Conservation (phyloP, 2,113 vertebrate genomes). For the Saguinus imperator region DNA sequence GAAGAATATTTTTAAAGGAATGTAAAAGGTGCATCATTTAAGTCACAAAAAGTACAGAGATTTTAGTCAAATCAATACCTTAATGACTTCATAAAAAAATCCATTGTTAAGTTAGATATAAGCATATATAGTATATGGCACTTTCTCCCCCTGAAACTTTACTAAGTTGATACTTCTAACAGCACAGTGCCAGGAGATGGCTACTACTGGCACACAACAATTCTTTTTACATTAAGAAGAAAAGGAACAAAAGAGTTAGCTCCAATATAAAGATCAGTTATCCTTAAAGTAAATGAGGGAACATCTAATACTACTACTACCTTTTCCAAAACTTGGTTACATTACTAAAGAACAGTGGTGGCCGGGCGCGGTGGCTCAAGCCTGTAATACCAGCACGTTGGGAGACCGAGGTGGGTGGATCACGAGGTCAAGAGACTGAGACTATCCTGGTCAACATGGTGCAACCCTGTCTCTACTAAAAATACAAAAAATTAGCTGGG, state of each 20-base stretch:
- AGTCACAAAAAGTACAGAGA: neutral
- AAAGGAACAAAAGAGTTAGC: neutral
- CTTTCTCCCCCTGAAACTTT: neutral
- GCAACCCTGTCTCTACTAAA: no score
- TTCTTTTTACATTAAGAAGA: neutral
- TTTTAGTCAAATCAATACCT: neutral
- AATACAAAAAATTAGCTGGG: no score
- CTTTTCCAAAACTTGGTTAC: neutral
- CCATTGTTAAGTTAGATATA: neutral
- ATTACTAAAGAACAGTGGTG: neutral
- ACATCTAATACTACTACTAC: neutral
- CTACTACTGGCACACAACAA: neutral
- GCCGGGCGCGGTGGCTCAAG: no score
- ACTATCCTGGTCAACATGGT: no score
- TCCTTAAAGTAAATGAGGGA: slow-evolving; percentile 15
- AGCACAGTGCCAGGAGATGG: neutral
- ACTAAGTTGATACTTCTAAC: neutral
- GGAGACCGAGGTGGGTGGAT: no score
- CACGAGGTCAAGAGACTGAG: no score
- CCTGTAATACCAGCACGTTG: no score
- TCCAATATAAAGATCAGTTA: neutral
- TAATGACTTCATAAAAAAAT: neutral
- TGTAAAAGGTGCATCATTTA: neutral
- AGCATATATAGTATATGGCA: neutral
- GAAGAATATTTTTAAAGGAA: slow-evolving; percentile 21